Conservation (phyloP, 2,797 vertebrate species). For the Pipistrellus pygmaeus region DNA sequence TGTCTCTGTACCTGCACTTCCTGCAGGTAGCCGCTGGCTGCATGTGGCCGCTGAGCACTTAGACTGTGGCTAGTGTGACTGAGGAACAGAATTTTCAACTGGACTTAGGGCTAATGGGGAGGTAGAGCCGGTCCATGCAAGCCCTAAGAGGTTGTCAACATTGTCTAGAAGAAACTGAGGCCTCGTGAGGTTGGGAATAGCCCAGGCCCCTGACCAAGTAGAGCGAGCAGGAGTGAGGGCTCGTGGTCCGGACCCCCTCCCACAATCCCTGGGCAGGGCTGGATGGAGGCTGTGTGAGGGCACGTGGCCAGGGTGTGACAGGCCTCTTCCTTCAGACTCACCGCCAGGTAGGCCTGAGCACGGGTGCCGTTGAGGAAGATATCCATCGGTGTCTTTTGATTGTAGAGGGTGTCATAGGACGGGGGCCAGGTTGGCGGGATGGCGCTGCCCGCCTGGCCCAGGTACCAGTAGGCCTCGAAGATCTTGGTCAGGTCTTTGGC, state of each 20-base stretch:
- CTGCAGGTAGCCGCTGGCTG: neutral
- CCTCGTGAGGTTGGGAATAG: neutral
- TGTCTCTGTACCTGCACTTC: neutral
- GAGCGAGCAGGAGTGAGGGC: neutral
- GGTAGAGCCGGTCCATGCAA: neutral
- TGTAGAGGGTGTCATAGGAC: constrained; percentile 92
- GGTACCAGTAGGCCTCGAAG: constrained; percentile 95
- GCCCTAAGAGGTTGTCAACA: neutral
- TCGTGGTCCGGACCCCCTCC: neutral
- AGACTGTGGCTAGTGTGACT: neutral
- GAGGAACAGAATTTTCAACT: neutral
- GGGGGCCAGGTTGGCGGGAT: constrained; percentile 93
- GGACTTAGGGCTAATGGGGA: neutral
- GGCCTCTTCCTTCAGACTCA: constrained; percentile 78
- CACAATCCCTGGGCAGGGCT: neutral
- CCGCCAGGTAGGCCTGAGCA: constrained; percentile 92
- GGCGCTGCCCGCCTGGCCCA: constrained; percentile 88
- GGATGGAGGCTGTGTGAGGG: neutral
- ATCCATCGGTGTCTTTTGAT: constrained; percentile 91
- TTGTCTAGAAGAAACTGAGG: neutral
- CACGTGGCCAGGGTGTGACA: fast-evolving
- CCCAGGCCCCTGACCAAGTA: neutral
- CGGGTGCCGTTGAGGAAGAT: constrained; percentile 91
- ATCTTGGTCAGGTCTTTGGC: constrained; percentile 94
- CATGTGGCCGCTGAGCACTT: neutral